These are phyloP conservation scores for Habrosyne pyritoides DNA, from an alignment of 2,888 invertebrate species.

Conservation along the genomic window DNA sequence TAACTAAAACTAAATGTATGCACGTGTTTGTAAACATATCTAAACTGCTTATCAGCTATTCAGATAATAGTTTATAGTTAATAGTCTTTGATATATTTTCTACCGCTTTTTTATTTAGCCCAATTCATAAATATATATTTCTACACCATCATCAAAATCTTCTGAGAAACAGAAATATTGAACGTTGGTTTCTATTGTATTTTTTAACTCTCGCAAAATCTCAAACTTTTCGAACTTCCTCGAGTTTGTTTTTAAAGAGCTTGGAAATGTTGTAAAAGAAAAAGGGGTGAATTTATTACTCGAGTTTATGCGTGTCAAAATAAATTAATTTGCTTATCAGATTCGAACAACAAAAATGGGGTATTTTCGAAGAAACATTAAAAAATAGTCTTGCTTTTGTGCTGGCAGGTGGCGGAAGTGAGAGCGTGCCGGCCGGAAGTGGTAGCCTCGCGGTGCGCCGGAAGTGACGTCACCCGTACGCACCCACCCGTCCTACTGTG, in stretches of 20 bases:
- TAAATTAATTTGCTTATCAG: neutral
- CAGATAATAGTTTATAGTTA: no score
- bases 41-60: no score
- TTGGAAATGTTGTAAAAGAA: neutral
- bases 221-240: neutral
- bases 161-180: no score
- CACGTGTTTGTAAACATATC: no score
- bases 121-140: neutral
- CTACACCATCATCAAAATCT: no score
- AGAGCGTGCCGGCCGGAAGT: conserved; percentile 20
- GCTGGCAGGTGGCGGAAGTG: conserved; percentile 22
- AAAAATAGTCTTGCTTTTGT: conserved; percentile 14
- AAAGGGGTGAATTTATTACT: neutral
- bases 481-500: conserved; percentile 19
- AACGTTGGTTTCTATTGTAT: neutral
- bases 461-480: conserved; percentile 24
- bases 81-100: no score
- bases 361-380: conserved; percentile 12
- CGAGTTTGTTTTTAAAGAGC: neutral
- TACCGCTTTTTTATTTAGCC: no score
- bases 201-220: neutral
- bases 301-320: neutral
- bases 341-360: neutral
- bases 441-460: conserved; percentile 17
- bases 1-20: no score